Evolutionary conservation across 53 echinoderm and acorn worm species (phyloP), one percentile per base, ranked within the genome.

Genomic region (Echinometra lucunter): DNA sequence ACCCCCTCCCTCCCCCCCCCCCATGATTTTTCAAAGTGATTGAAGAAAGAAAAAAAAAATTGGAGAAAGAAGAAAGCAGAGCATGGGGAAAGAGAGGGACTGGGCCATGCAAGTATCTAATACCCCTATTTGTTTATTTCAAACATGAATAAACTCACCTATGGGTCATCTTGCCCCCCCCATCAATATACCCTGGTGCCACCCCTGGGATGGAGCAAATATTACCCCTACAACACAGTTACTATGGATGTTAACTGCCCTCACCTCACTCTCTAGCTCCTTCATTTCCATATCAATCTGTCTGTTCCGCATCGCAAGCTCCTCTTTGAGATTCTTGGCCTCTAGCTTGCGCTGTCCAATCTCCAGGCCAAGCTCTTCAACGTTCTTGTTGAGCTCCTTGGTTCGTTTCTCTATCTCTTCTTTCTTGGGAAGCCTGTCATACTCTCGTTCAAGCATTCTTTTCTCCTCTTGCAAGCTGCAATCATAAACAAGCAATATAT

Each of bases 321-420:
- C 99, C 94, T 98, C 99, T 55, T 96, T 94, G 13, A 99, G 97
- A 81, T 99, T 99, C 91, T 99, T 99, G 38, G 96, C 98, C 95
- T 99, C 99, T 94, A 99, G 95, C 94, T 98, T 94, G 49, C 99
- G 95, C 82, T 99, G 99, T 88, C 98, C 99, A 28, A 99, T 99
- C 91, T 99, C 99, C 69, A 96, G 95, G 32, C 98, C 90, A 37
- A 99, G 96, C 38, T 99, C 99, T 37, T 97, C 99, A 27, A 96
- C 97, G 4, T 98, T 96, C 74, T 99, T 99, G 95, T 91, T 97
- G 45, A 99, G 96, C 91, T 99, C 99, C 89, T 99, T 98, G 74
- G 98, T 98, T 93, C 96, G 97, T 91, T 99, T 99, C 93, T 99
- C 99, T 44, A 99, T 96, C 88, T 99, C 98, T 72, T 99, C 99